Conservation (phyloP, 92 coral and sea anemone genomes). For the Plumapathes pennacea region DNA sequence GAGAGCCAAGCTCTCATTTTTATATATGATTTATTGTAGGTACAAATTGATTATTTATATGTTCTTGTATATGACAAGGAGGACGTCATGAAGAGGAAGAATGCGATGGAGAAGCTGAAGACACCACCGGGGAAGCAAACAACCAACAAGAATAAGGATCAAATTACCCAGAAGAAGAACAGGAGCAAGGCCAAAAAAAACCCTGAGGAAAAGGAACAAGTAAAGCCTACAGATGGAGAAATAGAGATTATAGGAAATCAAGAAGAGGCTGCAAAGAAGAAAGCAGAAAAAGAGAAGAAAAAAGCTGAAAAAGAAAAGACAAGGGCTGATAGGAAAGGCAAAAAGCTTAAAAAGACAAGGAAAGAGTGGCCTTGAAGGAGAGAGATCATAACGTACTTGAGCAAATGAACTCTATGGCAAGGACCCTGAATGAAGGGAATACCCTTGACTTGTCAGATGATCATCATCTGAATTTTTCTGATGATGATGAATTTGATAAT, state of each 20-base stretch:
- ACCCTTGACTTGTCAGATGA: not conserved
- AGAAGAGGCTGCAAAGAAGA: not conserved
- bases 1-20: no score
- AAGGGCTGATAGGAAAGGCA: not conserved
- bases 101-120: not conserved
- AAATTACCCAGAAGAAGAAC: not conserved
- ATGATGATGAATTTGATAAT: not conserved
- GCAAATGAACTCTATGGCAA: not conserved
- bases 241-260: no score
- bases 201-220: not conserved
- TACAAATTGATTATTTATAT: no score
- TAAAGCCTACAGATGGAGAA: no score
- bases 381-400: not conserved
- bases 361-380: conserved; percentile 3
- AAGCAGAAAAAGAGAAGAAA: no score
- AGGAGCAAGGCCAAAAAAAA: not conserved
- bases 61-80: conserved; percentile 25
- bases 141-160: not conserved
- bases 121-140: not conserved
- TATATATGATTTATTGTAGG: no score
- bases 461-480: no score
- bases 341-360: not conserved
- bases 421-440: not conserved
- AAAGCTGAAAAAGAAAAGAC: conserved; percentile 6
- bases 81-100: conserved; percentile 9